Percentiles rank a stretch among this genome's conserved stretches.
phyloP scores from a whole-genome alignment of 2,113 vertebrate genomes.

The Sardina pilchardus region DNA sequence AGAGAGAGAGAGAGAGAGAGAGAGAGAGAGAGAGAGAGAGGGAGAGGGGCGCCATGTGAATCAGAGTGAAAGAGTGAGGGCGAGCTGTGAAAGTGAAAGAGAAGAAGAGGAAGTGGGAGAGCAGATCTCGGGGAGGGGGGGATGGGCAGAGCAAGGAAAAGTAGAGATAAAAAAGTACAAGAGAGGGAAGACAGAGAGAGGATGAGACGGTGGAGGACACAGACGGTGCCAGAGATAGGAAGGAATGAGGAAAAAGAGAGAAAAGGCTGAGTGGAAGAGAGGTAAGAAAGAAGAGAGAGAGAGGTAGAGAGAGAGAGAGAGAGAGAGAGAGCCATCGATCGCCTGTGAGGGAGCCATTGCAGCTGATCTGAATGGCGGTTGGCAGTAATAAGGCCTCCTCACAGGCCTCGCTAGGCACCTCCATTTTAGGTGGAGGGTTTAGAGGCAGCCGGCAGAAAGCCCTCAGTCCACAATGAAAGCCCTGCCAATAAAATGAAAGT shows the following conservation, averaged over 20 bases:
- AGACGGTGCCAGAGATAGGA: neutral
- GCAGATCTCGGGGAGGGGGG: neutral
- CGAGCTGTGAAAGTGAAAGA: neutral
- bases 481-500: conserved; percentile 28
- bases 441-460: conserved; percentile 13
- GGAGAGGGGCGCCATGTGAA: no score
- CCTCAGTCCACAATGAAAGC: neutral
- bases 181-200: neutral
- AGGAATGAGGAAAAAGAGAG: neutral
- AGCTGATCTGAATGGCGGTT: conserved; percentile 34
- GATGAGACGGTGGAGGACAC: neutral
- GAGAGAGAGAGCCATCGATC: conserved; percentile 37
- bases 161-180: neutral
- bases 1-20: no score
- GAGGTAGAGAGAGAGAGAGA: neutral
- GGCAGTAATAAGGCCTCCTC: conserved; percentile 32
- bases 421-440: conserved; percentile 29
- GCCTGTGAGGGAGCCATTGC: conserved; percentile 25
- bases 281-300: conserved; percentile 4
- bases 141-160: neutral
- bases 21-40: no score
- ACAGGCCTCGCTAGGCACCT: neutral
- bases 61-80: neutral
- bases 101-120: neutral
- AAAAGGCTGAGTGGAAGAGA: neutral